These are phyloP conservation scores for Salarias fasciatus DNA, from an alignment of 2,797 vertebrate species.

Conservation along the genomic window DNA sequence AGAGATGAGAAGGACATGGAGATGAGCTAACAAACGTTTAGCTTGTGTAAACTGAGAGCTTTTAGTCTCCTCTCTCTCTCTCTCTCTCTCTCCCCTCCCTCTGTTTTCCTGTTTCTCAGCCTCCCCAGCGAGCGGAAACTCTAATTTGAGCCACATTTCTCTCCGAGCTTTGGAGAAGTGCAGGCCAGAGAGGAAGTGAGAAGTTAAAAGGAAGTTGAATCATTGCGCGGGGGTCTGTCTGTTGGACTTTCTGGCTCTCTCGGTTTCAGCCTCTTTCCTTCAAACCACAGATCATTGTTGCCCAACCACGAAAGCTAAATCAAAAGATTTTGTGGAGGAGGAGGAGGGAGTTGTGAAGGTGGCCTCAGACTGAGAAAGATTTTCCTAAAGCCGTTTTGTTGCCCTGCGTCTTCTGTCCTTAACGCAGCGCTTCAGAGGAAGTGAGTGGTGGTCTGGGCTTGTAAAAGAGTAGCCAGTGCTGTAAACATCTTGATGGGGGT, in stretches of 20 bases:
- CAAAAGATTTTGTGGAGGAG: conserved; percentile 10
- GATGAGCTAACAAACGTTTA: conserved; percentile 65
- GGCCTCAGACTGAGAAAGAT: conserved; percentile 7
- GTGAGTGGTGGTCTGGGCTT: conserved; percentile 50
- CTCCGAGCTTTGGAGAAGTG: conserved; percentile 61
- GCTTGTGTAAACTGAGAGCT: conserved; percentile 65
- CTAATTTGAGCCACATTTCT: conserved; percentile 86
- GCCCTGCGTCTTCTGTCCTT: conserved; percentile 28
- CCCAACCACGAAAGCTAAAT: conserved; percentile 21
- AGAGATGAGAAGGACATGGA: conserved; percentile 26
- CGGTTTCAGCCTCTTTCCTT: conserved; percentile 28
- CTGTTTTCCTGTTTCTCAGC: conserved; percentile 76
- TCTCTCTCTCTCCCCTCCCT: conserved; percentile 57
- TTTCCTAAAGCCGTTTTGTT: conserved; percentile 33
- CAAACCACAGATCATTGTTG: not conserved
- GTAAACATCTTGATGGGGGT: conserved; percentile 24
- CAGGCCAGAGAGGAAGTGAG: conserved; percentile 77
- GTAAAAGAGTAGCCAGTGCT: conserved; percentile 29
- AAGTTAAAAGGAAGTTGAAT: conserved; percentile 80
- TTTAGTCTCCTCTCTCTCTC: conserved; percentile 38
- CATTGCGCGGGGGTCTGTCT: conserved; percentile 69
- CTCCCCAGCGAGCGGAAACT: conserved; percentile 80
- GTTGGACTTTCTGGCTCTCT: conserved; percentile 55
- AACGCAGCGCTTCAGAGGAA: conserved; percentile 53
- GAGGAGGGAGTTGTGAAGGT: conserved; percentile 5